A percentile compares a stretch with the other conserved stretches of the same genome.
These are phyloP conservation scores for Noctilio leporinus DNA, from an alignment of 2,113 vertebrate species.

Conservation along the genomic window DNA sequence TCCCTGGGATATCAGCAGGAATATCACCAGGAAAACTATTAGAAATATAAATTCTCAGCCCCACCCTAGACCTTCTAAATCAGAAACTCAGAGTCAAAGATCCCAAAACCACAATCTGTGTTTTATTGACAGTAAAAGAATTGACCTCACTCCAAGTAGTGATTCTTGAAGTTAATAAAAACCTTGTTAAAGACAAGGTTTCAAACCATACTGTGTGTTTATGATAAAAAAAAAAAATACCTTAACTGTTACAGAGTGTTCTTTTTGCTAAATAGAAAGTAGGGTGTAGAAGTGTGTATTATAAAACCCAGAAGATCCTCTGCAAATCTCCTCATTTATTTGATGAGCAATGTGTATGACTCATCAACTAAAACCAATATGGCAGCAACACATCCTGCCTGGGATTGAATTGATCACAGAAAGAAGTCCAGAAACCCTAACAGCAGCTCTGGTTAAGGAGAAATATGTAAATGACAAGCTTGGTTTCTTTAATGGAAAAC, in stretches of 20 bases:
- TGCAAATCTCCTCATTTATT: not conserved
- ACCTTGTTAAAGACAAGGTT: not conserved
- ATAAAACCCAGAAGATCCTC: not conserved
- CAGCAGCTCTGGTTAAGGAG: constrained; percentile 1
- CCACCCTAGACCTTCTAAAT: not conserved
- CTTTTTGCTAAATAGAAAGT: not conserved
- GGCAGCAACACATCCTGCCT: not conserved
- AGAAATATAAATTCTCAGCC: not conserved
- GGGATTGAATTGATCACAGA: constrained; percentile 50
- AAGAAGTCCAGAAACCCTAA: constrained; percentile 62
- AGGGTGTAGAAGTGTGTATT: not conserved
- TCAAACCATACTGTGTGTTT: not conserved
- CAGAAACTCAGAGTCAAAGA: not conserved
- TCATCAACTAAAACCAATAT: constrained; percentile 21
- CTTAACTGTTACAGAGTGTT: not conserved
- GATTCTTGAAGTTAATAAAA: not conserved
- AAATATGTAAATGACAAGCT: constrained; percentile 39
- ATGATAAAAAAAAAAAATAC: not conserved
- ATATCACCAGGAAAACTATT: not conserved
- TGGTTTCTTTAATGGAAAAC: constrained; percentile 62
- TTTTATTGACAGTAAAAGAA: not conserved
- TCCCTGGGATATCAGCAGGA: not conserved
- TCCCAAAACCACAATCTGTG: not conserved
- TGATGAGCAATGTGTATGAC: not conserved
- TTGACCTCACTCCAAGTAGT: not conserved